These are phyloP conservation scores for Hydra vulgaris DNA, from an alignment of 30 jellyfish, hydroid and myxozoan species.

Conservation along the genomic window DNA sequence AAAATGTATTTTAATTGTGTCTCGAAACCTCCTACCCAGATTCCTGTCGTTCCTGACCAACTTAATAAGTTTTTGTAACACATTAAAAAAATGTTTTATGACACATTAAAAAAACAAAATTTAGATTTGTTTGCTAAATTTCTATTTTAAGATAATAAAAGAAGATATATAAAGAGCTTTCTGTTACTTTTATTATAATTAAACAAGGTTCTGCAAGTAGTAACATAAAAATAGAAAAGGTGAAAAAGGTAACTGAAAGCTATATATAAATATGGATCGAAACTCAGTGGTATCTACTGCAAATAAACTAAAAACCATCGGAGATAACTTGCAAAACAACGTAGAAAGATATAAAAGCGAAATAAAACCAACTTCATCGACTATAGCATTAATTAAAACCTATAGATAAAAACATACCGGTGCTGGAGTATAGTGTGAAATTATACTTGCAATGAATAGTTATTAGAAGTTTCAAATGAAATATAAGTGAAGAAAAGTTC, in stretches of 20 bases:
- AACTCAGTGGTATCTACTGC: neutral
- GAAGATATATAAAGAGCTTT: neutral
- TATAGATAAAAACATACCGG: neutral
- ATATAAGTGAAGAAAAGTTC: too few relatives aligned
- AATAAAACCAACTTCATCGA: neutral
- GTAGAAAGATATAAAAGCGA: neutral
- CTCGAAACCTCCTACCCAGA: too few relatives aligned
- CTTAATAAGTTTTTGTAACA: too few relatives aligned
- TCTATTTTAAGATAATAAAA: neutral
- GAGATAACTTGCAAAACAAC: neutral
- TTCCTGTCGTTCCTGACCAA: too few relatives aligned
- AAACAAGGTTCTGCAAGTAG: neutral
- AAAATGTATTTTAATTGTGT: too few relatives aligned
- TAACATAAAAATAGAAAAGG: too few relatives aligned
- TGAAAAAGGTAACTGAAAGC: too few relatives aligned
- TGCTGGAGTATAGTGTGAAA: too few relatives aligned
- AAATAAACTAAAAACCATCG: neutral
- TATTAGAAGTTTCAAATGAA: too few relatives aligned
- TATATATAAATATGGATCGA: neutral
- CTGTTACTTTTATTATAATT: neutral
- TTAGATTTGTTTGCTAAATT: neutral
- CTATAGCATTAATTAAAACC: neutral
- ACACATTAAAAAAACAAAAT: neutral
- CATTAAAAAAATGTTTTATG: too few relatives aligned
- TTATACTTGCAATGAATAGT: too few relatives aligned